Evolutionary conservation across 2,113 vertebrate species (phyloP).

Genomic region (Aramus guarauna): DNA sequence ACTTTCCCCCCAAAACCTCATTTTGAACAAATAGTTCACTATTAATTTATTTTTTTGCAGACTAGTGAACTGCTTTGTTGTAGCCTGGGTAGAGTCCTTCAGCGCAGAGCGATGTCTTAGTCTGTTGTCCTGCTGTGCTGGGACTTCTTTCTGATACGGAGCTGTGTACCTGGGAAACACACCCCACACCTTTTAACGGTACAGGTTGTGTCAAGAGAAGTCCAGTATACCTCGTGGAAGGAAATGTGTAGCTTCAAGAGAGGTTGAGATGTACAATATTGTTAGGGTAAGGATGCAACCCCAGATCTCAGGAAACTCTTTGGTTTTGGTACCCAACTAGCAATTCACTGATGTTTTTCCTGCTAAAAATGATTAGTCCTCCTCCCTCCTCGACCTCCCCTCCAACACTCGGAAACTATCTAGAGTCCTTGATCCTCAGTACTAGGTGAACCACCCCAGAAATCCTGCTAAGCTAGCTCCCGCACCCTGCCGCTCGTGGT

Average conservation of each 20-base stretch:
- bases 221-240: neutral
- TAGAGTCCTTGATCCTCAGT: neutral
- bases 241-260: conserved; percentile 31
- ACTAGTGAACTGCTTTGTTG: neutral
- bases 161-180: neutral
- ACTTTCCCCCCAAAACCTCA: neutral
- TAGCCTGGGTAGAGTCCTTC: conserved; percentile 17
- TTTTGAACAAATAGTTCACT: neutral
- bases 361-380: neutral
- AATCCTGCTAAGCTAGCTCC: neutral
- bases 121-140: conserved; percentile 38
- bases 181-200: neutral
- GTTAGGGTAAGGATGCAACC: conserved; percentile 20
- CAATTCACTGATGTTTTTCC: neutral
- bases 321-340: conserved; percentile 12
- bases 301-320: conserved; percentile 35
- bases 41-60: conserved; percentile 3
- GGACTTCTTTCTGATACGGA: neutral
- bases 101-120: conserved; percentile 17
- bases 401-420: neutral
- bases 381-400: neutral
- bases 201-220: conserved; percentile 28
- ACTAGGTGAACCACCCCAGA: neutral
- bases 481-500: neutral
- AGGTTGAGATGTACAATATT: neutral